Base-by-base conservation (phyloP, 2,888 invertebrate genomes). In the Andrena haemorrhoa region DNA sequence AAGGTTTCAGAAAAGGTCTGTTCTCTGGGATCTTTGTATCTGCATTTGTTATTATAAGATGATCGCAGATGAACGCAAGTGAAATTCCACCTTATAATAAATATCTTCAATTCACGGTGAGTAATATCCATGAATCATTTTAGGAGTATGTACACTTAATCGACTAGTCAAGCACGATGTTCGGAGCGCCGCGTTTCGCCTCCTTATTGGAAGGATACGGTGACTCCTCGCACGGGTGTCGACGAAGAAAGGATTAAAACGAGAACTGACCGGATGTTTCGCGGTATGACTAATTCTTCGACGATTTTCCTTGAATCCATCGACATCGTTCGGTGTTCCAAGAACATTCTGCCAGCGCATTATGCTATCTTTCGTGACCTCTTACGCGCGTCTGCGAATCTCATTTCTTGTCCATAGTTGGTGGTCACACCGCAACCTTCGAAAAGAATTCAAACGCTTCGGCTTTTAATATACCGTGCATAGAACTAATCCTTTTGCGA, bases 291-390 rank as follows among this genome's bases (percentile, higher is more conserved):
- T 84, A 84, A 84, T 66, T 66, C 69, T 31, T 49, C 58, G 63
- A 70, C 53, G 76, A 82, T 79, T 82, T 86, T 73, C 81, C 86
- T 76, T 72, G 83, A 78, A 83, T 56, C 63, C 84, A 58, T 77
- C 75, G 49, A 51, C 71, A 69, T 64, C 53, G 69, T 63, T 80
- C 53, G 51, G 51, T 58, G 47, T 84, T 84, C 84, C 72, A 72
- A 69, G 84, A 84, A 84, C 58, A 77, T 84, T 70, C 56, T 8
- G 75, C 77, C 77, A 65, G 65, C 69, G 73, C 80, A 77, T 84
- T 77, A 61, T 65, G 72, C 56, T 83, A 75, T 83, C 83, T 61
- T 70, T 66, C 65, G 16, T 63, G 77, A 75, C 82, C 68, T 70
- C 66, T 79, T 49, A 56, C 56, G 47, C 69, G 7, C 41, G 65